Conservation (phyloP, 2,113 vertebrate genomes). For the Paedocypris sp. region DNA sequence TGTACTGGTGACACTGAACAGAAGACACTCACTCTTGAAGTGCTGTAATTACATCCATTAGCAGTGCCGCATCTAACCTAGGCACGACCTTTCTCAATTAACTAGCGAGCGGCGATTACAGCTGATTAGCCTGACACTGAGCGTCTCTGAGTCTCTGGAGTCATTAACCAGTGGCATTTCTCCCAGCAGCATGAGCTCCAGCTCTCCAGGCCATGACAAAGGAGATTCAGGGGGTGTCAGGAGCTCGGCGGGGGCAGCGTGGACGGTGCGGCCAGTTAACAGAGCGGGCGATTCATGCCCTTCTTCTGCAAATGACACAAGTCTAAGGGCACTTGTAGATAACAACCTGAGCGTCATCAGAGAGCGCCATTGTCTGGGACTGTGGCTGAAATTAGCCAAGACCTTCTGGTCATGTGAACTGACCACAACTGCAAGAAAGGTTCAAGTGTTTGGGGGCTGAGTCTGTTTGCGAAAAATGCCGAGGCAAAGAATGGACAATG, state of each 20-base stretch:
- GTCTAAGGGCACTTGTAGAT: conserved; percentile 33
- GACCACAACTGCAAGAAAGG: conserved; percentile 6
- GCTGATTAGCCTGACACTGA: conserved; percentile 35
- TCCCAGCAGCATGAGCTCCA: conserved; percentile 16
- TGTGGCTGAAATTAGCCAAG: conserved; percentile 17
- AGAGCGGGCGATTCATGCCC: conserved; percentile 27
- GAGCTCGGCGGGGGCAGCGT: neutral
- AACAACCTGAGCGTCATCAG: conserved; percentile 32
- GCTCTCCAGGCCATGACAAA: conserved; percentile 30
- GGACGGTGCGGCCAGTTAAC: conserved; percentile 23
- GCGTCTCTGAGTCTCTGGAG: conserved; percentile 21
- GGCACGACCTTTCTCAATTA: conserved; percentile 29
- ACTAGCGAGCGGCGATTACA: conserved; percentile 24
- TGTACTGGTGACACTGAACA: neutral
- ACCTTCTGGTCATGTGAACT: conserved; percentile 28
- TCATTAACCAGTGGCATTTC: conserved; percentile 29
- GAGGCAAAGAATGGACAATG: neutral
- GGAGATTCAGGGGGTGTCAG: conserved; percentile 28
- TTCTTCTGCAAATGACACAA: conserved; percentile 24
- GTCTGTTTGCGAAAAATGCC: neutral
- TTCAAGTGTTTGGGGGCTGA: neutral
- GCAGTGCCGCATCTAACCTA: conserved; percentile 20
- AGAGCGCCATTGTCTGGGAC: conserved; percentile 25
- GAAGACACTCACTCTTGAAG: neutral
- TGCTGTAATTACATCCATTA: conserved; percentile 12